Base-by-base conservation (phyloP, 2,888 invertebrate genomes). In the Panzeria rudis region DNA sequence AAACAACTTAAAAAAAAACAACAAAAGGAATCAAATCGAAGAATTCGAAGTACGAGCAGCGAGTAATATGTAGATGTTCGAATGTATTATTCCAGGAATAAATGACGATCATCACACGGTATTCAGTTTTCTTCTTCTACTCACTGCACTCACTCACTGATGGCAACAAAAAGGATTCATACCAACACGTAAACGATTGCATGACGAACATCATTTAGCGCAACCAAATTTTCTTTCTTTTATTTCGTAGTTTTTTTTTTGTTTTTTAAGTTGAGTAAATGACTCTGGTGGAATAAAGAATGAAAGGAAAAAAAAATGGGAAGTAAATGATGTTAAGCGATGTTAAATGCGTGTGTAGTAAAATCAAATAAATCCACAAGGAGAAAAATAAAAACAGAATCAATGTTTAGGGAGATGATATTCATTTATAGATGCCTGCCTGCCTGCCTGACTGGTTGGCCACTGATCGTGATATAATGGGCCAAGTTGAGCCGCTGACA, bases 281-380 rank as follows among this genome's bases (percentile, higher is more conserved):
- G 82, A 85, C 82, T 78, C 5, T 73, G 35, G 44, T 23, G 61
- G n/a, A 44, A 54, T 56, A 2, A 68, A 44, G 44, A 23, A 20
- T 59, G 17, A 64, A 47, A n/a, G 44, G n/a, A 50, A 75, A 66
- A 47, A 62, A 81, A 69, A 82, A 71, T 77, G 62, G 78, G 82
- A 85, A 85, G 85, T 85, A 85, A 85, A 85, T 85, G 82, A 82
- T 85, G 82, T 82, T 85, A 85, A 85, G 82, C 82, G 85, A 82
- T 85, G 85, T 78, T 85, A 85, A 85, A 82, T 82, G 85, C 85
- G 76, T 72, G 82, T 71, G 50, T 38, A 68, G 81, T 68, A 68
- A 66, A 80, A 68, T 56, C 54, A 62, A 71, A 79, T 54, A 62
- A 79, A 69, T 41, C 2, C n/a, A 38, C 11, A 59, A 59, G 2